These are phyloP conservation scores for Todiramphus chloris DNA, from an alignment of 2,113 vertebrate species.

Conservation along the genomic window DNA sequence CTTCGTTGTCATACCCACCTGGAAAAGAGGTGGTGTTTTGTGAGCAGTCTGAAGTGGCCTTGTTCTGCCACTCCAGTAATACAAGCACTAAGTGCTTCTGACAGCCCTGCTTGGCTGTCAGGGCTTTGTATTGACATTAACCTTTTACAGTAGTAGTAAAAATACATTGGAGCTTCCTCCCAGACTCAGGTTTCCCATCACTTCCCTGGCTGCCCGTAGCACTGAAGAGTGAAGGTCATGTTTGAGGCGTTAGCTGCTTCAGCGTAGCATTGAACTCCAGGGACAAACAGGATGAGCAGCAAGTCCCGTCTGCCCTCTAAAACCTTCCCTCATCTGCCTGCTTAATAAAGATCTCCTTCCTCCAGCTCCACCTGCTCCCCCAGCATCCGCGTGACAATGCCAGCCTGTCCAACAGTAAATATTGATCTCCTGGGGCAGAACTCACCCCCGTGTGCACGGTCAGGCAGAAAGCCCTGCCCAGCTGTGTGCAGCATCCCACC, in stretches of 20 bases:
- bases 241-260: not conserved
- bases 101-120: not conserved
- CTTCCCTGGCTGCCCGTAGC: not conserved
- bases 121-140: not conserved
- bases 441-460: accelerated
- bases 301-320: not conserved
- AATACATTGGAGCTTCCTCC: not conserved
- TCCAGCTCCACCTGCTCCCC: not conserved
- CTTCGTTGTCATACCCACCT: not conserved
- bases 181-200: not conserved
- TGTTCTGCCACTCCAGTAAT: not conserved
- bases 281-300: not conserved
- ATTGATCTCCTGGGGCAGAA: not conserved
- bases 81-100: not conserved
- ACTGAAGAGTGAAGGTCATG: not conserved
- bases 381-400: not conserved
- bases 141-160: not conserved
- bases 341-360: not conserved
- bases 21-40: not conserved
- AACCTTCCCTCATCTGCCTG: accelerated
- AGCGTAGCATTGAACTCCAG: not conserved
- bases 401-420: not conserved
- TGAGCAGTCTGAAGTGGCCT: not conserved
- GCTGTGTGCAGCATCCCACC: not conserved
- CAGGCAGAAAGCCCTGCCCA: not conserved